phyloP scores from a whole-genome alignment of 2,797 vertebrate genomes.

The Ctenopoma multispine region DNA sequence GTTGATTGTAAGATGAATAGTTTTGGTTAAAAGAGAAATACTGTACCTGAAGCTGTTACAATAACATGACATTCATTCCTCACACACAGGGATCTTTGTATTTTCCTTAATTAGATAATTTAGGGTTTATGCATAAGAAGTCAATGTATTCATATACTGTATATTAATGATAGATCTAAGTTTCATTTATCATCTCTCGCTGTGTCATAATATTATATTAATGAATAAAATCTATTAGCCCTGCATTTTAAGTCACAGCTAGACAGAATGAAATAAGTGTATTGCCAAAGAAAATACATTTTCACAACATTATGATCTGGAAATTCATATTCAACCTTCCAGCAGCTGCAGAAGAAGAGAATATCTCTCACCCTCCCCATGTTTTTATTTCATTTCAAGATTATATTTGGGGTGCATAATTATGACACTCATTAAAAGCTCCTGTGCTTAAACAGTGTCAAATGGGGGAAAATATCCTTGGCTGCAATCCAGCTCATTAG shows the following conservation, averaged over 20 bases:
- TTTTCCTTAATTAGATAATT: constrained; percentile 75
- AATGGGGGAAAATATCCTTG: constrained; percentile 77
- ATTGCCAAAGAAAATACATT: constrained; percentile 63
- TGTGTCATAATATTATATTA: constrained; percentile 76
- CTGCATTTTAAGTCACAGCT: constrained; percentile 67
- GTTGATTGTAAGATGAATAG: constrained; percentile 53
- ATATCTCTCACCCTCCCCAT: constrained; percentile 10
- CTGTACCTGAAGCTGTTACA: constrained; percentile 54
- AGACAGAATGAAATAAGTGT: constrained; percentile 61
- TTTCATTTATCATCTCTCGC: constrained; percentile 73
- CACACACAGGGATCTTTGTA: constrained; percentile 24
- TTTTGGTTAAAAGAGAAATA: constrained; percentile 52
- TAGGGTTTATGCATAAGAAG: constrained; percentile 75
- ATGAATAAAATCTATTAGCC: constrained; percentile 76
- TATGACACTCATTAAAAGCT: constrained; percentile 81
- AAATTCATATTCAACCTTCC: constrained; percentile 63
- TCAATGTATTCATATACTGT: constrained; percentile 64
- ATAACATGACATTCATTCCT: constrained; percentile 35
- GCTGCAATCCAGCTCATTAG: constrained; percentile 81
- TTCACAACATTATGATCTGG: constrained; percentile 58
- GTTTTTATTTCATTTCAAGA: constrained; percentile 77
- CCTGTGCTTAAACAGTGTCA: constrained; percentile 73
- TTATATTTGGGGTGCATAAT: constrained; percentile 80
- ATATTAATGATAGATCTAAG: constrained; percentile 75
- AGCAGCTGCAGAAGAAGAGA: constrained; percentile 59